A percentile compares a stretch with the other conserved stretches of the same genome.
These are phyloP conservation scores for Semibalanus balanoides DNA, from an alignment of 1,140 invertebrate species.

Conservation along the genomic window DNA sequence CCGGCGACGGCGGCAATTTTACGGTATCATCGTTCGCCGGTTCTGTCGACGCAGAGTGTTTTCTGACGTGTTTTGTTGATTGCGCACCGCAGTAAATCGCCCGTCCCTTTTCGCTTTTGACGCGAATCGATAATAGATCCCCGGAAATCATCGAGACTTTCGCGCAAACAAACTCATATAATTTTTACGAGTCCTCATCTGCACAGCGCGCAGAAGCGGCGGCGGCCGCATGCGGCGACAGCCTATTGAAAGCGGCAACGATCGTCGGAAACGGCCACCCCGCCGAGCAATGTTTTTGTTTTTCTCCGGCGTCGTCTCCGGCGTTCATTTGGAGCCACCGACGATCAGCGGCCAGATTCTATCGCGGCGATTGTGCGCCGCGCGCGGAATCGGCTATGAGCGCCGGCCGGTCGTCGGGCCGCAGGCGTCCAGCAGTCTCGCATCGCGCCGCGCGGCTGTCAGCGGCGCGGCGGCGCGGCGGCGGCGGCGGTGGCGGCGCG, in stretches of 20 bases:
- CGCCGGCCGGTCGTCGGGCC: too few species aligned
- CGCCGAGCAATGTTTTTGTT: neutral
- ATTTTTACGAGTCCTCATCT: neutral
- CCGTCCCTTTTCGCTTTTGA: neutral
- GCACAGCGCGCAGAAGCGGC: too few species aligned
- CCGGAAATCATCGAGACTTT: neutral
- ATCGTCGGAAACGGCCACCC: neutral
- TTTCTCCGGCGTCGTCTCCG: neutral
- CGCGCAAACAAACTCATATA: neutral
- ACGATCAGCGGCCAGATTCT: neutral
- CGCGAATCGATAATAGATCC: neutral
- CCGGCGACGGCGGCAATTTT: neutral
- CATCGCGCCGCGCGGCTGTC: too few species aligned
- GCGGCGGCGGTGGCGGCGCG: too few species aligned
- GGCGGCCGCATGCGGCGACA: too few species aligned
- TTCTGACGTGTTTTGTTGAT: neutral
- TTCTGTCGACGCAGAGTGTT: neutral
- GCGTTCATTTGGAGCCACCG: neutral
- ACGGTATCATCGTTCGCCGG: neutral
- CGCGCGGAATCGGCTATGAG: neutral
- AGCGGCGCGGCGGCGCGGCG: too few species aligned
- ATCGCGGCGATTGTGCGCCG: neutral
- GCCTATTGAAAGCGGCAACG: neutral
- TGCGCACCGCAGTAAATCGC: neutral
- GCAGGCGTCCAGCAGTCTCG: too few species aligned